Conservation (phyloP, 2,113 vertebrate genomes). For the Campylomormyrus numenius region DNA sequence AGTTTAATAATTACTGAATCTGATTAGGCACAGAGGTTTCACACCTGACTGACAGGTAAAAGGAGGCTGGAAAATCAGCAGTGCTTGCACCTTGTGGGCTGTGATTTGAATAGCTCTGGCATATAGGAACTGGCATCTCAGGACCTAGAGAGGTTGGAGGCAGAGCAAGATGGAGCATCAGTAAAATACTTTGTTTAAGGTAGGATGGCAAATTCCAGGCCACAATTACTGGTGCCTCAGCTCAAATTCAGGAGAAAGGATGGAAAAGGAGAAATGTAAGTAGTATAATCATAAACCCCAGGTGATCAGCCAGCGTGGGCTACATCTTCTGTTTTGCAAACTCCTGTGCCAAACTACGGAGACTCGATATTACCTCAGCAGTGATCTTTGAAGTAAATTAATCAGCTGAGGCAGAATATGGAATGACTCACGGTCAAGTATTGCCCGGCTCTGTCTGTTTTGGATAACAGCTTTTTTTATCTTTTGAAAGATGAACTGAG, state of each 20-base stretch:
- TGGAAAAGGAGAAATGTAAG: neutral
- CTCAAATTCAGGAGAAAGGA: neutral
- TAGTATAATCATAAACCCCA: too few species aligned
- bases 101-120: neutral
- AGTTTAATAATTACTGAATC: neutral
- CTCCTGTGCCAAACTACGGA: neutral
- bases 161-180: neutral
- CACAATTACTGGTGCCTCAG: neutral
- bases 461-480: slow-evolving; percentile 11
- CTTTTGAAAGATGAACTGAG: neutral
- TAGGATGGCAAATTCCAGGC: neutral
- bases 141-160: neutral
- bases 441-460: neutral
- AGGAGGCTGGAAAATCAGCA: neutral
- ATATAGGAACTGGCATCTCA: neutral
- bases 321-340: neutral
- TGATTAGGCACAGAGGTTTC: neutral
- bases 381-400: slow-evolving; percentile 7
- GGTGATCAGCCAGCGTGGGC: neutral
- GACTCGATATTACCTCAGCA: neutral
- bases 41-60: neutral
- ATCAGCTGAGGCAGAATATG: neutral
- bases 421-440: neutral
- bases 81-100: neutral
- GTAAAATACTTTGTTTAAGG: neutral